These are phyloP conservation scores for Lycodopsis pacificus DNA, from an alignment of 2,797 vertebrate species.

Conservation along the genomic window DNA sequence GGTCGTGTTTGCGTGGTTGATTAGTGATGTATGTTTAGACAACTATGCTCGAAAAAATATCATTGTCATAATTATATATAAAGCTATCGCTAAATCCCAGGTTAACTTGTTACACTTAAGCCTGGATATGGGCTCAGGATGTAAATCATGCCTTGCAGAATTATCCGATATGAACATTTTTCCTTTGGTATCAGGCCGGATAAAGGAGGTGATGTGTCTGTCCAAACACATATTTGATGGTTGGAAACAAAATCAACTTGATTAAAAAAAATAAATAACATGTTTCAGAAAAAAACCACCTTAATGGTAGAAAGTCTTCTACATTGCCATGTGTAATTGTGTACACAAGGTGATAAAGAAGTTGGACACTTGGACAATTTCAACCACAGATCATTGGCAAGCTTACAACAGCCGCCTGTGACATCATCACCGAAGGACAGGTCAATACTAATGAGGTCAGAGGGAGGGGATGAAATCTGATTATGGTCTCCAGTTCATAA, in stretches of 20 bases:
- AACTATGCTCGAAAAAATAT: not conserved
- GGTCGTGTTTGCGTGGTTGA: too few relatives aligned
- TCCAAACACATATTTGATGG: not conserved
- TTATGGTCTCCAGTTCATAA: conserved; percentile 80
- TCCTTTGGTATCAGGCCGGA: not conserved
- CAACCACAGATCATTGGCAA: conserved; percentile 61
- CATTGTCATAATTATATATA: not conserved
- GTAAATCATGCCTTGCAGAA: not conserved
- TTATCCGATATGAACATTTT: not conserved
- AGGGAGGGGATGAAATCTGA: conserved; percentile 73
- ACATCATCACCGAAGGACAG: conserved; percentile 77
- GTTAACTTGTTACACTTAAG: not conserved
- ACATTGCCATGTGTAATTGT: not conserved
- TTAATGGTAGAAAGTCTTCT: not conserved
- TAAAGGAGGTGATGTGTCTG: conserved; percentile 5
- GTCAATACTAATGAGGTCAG: conserved; percentile 86
- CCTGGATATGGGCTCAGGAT: not conserved
- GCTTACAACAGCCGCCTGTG: conserved; percentile 63
- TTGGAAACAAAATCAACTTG: conserved; percentile 5
- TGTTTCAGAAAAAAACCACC: not conserved
- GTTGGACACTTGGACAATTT: conserved; percentile 39
- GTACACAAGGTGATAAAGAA: conserved; percentile 1
- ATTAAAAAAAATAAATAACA: conserved; percentile 7
- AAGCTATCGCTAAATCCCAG: too few relatives aligned
- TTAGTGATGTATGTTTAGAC: too few relatives aligned